Base-by-base conservation (phyloP, 1,140 invertebrate genomes). In the Aporrectodea caliginosa region DNA sequence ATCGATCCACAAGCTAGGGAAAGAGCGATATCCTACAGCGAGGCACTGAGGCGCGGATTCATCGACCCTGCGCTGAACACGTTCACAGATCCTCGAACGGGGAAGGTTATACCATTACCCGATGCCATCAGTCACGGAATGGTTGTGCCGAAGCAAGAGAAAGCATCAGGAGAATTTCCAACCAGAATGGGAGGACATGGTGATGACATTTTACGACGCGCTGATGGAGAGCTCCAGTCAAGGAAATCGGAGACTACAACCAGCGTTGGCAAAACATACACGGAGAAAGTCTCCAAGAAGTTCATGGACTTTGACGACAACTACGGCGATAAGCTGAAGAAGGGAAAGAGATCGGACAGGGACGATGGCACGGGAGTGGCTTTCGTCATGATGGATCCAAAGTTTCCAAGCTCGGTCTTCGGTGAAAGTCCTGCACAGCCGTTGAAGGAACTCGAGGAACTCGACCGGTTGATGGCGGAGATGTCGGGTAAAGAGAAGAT, bases 41-140 rank as follows among this genome's bases (percentile, higher is more conserved):
- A 86, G 76, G 85, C 86, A 31, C 80, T 86, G 29, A 58, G 81
- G n/a, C 78, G 78, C 73, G 86, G 85, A 69, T 81, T 87, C 27
- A 70, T 87, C 73, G 84, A 86, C 80, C 71, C 79, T 22, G 81
- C 86, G 35, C 82, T 83, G 73, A 92, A 92, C 73, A 90, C 91
- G 16, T 93, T 91, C 84, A 92, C 90, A 70, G 91, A 94, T 89
- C 91, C 92, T 34, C 87, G 88, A 73, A 93, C 92, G 16, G 92
- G 92, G 22, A 86, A 90, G 81, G 88, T 89, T 72, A 90, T 94
- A 79, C 87, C 91, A 12, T 92, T 93, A 79, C 84, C 90, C 30
- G 89, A 92, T 84, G 92, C 93, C 32, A 89, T 93, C n/a, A 89
- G 89, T 81, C 88, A 89, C 82, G 92, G 92, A 33, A 86, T 92